Conservation (phyloP, 2,113 vertebrate species). For the Alectura lathami region DNA sequence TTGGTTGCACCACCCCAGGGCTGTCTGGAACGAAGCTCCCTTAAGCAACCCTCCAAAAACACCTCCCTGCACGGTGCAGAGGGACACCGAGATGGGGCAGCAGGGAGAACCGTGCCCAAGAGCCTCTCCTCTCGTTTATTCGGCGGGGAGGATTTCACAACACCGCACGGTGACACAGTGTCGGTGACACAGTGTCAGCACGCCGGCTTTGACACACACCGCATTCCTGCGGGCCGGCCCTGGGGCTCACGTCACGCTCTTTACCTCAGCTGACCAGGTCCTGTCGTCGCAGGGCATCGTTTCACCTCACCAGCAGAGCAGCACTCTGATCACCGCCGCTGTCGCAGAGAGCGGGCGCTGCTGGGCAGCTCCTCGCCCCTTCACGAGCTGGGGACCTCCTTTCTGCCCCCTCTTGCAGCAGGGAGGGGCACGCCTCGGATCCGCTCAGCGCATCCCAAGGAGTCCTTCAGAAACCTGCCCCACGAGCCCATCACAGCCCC, state of each 20-base stretch:
- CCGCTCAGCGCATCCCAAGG: accelerated
- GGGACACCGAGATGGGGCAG: not conserved
- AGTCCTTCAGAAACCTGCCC: not conserved
- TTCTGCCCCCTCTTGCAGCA: not conserved
- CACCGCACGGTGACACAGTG: no score
- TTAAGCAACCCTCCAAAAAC: not conserved
- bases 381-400: accelerated
- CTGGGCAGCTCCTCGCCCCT: not conserved
- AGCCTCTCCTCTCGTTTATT: not conserved
- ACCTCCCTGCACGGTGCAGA: accelerated
- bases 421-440: not conserved
- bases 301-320: not conserved
- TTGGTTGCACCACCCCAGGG: accelerated
- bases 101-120: accelerated
- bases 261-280: accelerated
- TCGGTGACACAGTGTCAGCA: accelerated
- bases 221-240: not conserved
- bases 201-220: not conserved
- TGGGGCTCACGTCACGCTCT: accelerated
- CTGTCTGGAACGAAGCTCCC: not conserved
- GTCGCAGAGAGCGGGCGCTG: accelerated
- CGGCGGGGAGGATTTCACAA: no score
- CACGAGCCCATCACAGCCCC: no score
- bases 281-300: not conserved
- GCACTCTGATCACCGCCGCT: accelerated